A percentile compares a stretch with the other conserved stretches of the same genome.
phyloP scores from a whole-genome alignment of 2,113 vertebrate genomes.

The Hippocampus abdominalis region DNA sequence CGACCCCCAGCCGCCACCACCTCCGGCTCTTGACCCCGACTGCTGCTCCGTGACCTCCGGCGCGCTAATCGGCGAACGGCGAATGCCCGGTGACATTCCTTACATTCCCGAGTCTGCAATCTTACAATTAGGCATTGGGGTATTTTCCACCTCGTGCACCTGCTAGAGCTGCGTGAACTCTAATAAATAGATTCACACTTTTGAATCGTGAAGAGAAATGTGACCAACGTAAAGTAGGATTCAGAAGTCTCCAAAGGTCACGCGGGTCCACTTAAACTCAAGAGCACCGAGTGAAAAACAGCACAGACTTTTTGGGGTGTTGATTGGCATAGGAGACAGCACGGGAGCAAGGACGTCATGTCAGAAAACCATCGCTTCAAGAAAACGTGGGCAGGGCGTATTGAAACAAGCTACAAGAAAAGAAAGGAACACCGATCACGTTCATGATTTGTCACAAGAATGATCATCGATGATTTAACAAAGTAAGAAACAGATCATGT shows the following conservation, averaged over 20 bases:
- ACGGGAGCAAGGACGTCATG: constrained; percentile 8
- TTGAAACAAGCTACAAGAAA: not conserved
- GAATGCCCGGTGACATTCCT: constrained; percentile 57
- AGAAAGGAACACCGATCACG: not conserved
- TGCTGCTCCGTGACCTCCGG: constrained; percentile 29
- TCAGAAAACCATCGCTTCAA: constrained; percentile 4
- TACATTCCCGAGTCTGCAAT: constrained; percentile 42
- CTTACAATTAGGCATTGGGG: constrained; percentile 20
- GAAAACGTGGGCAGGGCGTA: too few relatives aligned
- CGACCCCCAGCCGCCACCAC: constrained; percentile 39
- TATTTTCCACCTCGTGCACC: constrained; percentile 33
- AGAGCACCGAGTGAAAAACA: not conserved
- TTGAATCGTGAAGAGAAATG: not conserved
- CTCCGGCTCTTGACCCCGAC: constrained; percentile 44
- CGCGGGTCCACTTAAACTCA: not conserved
- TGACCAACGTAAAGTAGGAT: not conserved
- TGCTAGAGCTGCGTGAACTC: constrained; percentile 6
- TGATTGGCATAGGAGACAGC: constrained; percentile 25
- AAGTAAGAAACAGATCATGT: not conserved
- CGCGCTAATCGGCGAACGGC: constrained; percentile 62
- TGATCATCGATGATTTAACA: too few relatives aligned
- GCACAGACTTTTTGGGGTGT: not conserved
- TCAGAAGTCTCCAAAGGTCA: not conserved
- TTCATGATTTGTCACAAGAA: not conserved
- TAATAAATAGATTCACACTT: not conserved